These are phyloP conservation scores for Nasua narica DNA, from an alignment of 2,797 vertebrate genomes.

Conservation along the genomic window DNA sequence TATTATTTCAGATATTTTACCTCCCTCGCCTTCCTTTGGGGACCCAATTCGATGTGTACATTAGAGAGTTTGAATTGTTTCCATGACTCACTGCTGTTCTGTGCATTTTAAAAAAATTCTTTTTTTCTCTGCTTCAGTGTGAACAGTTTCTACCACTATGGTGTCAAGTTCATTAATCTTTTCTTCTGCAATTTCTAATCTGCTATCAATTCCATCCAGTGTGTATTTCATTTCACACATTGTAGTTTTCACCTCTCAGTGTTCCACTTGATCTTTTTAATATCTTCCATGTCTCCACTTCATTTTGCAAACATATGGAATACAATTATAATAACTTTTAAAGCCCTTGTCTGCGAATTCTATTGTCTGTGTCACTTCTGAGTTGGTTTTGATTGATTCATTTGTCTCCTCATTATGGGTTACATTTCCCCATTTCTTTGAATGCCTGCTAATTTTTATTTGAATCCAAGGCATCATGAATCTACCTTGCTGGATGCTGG, in stretches of 20 bases:
- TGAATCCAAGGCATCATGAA: background rate
- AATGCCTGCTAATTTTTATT: background rate
- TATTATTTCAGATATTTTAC: background rate
- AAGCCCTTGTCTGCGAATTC: background rate
- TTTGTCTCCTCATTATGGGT: background rate
- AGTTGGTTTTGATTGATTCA: background rate
- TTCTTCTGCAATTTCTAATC: constrained; percentile 30
- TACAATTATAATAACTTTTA: background rate
- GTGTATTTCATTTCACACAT: background rate
- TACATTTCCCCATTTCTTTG: background rate
- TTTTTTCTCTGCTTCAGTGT: background rate
- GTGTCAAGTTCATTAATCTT: background rate
- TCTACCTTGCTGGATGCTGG: background rate
- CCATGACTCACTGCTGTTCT: background rate
- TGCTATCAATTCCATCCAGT: background rate
- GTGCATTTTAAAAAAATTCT: background rate
- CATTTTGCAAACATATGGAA: constrained; percentile 7
- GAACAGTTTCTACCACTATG: background rate
- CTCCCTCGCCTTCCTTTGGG: background rate
- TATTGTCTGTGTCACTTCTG: background rate
- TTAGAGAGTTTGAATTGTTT: background rate
- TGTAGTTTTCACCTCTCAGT: background rate
- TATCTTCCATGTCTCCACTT: background rate
- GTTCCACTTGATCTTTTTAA: background rate
- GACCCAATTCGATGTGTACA: background rate